A percentile compares a stretch with the other conserved stretches of the same genome.
Evolutionary conservation across 2,888 invertebrate species (phyloP).

Genomic region (Trissonchulus latispiculum): DNA sequence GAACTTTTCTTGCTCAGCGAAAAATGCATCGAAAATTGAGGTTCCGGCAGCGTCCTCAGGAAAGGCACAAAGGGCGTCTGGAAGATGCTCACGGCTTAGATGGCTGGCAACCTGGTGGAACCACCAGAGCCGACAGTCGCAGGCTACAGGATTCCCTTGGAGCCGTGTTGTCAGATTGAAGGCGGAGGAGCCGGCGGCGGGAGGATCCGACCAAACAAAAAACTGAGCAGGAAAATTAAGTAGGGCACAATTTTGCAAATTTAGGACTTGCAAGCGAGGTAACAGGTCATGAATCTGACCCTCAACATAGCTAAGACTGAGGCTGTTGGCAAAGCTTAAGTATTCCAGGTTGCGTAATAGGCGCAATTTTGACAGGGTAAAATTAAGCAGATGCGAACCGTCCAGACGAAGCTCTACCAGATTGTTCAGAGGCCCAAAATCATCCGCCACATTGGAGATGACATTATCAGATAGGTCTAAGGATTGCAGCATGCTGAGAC

Average conservation of each 20-base stretch:
- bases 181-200: too few species aligned
- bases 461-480: not conserved
- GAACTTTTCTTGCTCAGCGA: not conserved
- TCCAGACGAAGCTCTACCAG: not conserved
- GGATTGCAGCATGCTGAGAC: not conserved
- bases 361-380: not conserved
- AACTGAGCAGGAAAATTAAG: not conserved
- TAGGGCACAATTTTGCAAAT: not conserved
- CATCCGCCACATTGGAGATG: not conserved
- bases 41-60: not conserved
- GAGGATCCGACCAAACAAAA: not conserved
- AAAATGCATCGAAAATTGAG: not conserved
- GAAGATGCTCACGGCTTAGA: not conserved
- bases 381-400: not conserved
- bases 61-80: not conserved
- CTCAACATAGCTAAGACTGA: not conserved
- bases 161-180: not conserved
- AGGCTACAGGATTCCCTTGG: not conserved
- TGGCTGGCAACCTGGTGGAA: not conserved
- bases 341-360: not conserved
- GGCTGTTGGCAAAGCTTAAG: not conserved
- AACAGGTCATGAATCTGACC: not conserved
- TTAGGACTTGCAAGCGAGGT: not conserved
- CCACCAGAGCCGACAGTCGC: conserved; percentile 17
- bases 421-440: not conserved